Percentiles rank a stretch among this genome's conserved stretches.
Conservation (phyloP, 1,140 invertebrate genomes). For the Antheraea pernyi region DNA sequence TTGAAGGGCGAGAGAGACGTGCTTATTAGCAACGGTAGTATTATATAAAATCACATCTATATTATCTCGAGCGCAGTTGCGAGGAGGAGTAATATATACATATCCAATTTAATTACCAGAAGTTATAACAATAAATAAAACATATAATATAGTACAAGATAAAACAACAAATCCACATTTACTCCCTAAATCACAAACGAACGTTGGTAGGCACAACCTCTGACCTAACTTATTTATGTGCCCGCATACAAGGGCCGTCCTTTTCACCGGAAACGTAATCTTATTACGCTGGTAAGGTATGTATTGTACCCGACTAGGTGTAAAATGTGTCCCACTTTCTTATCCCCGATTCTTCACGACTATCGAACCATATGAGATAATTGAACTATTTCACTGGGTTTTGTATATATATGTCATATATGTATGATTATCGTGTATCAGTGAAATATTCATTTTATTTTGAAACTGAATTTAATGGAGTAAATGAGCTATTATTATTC, state of each 20-base stretch:
- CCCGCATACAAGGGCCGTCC: conserved; percentile 9
- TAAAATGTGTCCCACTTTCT: conserved; percentile 9
- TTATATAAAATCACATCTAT: too few relatives aligned
- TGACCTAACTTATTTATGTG: conserved; percentile 10
- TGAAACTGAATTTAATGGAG: too few relatives aligned
- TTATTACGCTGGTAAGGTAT: background rate
- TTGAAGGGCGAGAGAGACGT: conserved; percentile 61
- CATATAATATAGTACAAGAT: background rate
- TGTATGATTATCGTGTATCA: background rate
- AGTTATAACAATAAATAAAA: too few relatives aligned
- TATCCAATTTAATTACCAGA: too few relatives aligned
- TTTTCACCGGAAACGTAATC: conserved; percentile 7
- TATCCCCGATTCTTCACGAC: background rate
- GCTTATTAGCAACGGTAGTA: conserved; percentile 21
- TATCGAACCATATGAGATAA: background rate
- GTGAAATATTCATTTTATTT: background rate
- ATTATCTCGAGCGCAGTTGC: too few relatives aligned
- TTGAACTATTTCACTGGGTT: background rate
- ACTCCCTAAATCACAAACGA: conserved; percentile 3
- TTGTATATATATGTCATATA: conserved; percentile 3
- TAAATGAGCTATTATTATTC: too few relatives aligned
- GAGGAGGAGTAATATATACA: too few relatives aligned
- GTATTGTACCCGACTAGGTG: background rate
- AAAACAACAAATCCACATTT: background rate
- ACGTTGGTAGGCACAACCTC: background rate